These are phyloP conservation scores for Coreius guichenoti DNA, from an alignment of 2,797 vertebrate species.

Conservation along the genomic window DNA sequence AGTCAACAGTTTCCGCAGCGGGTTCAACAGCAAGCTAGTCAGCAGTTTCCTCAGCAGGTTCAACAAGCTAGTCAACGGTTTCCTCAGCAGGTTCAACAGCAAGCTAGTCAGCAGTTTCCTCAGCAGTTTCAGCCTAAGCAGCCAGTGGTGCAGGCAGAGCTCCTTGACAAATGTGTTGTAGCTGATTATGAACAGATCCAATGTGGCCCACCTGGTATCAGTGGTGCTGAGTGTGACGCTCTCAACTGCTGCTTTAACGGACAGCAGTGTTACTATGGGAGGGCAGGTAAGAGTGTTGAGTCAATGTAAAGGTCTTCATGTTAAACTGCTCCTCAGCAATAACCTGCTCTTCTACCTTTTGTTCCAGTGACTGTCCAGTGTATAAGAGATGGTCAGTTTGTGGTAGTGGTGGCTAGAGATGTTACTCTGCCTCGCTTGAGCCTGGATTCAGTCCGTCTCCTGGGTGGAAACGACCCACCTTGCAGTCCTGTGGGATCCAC, in stretches of 20 bases:
- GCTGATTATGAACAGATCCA: slow-evolving; percentile 51
- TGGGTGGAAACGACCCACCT: slow-evolving; percentile 5
- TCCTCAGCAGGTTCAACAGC: background rate
- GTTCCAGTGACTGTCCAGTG: slow-evolving; percentile 77
- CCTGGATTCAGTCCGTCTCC: slow-evolving; percentile 62
- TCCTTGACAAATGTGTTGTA: too few relatives aligned
- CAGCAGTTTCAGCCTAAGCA: background rate
- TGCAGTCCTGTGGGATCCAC: slow-evolving; percentile 64
- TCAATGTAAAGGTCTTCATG: background rate
- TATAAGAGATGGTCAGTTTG: slow-evolving; percentile 75
- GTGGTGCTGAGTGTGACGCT: slow-evolving; percentile 46
- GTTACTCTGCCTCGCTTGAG: slow-evolving; percentile 70
- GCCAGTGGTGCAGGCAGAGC: background rate
- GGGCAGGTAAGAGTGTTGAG: slow-evolving; percentile 61
- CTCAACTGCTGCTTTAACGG: slow-evolving; percentile 75
- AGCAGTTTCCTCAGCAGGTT: too few relatives aligned
- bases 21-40: background rate
- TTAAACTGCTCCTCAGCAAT: slow-evolving; percentile 33
- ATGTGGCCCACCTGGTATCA: slow-evolving; percentile 62
- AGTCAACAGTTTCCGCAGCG: too few relatives aligned
- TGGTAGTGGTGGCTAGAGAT: slow-evolving; percentile 73
- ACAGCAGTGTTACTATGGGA: slow-evolving; percentile 72
- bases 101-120: too few relatives aligned
- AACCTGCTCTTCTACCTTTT: slow-evolving; percentile 21
- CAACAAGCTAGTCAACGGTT: too few relatives aligned